Base-by-base conservation (phyloP, 1,140 invertebrate genomes). In the Hylaeus volcanicus region DNA sequence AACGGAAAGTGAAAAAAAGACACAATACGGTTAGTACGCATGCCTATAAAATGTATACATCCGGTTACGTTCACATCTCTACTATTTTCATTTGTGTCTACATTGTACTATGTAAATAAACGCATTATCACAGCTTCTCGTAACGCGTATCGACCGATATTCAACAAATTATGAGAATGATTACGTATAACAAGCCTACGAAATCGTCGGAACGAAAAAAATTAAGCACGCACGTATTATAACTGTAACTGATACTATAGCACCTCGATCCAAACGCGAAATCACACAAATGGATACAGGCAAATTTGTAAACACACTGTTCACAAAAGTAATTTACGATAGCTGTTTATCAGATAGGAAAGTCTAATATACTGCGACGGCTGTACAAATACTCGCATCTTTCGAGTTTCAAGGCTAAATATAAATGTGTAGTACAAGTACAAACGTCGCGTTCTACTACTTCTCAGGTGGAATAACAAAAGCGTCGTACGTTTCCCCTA, bases 21-120 rank as follows among this genome's bases (percentile, higher is more conserved):
- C 37, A 82, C 48, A 84, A 71, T 56, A 82, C 37, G 9, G 26
- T 63, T 48, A 66, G 69, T 82, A 73, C 80, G 81, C 81, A 82
- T 79, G 74, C 53, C 43, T 71, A 61, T 5, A 2, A 79, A 78
- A 84, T 75, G 51, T 82, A 84, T 61, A 84, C 83, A 84, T 84
- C 83, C 83, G 83, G 70, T 82, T 82, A 64, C 55, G 39, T 69
- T 75, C 78, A 39, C 64, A 68, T 65, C 14, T 61, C 12, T 69
- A 60, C 5, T 63, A 55, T 43, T 12, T 37, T 45, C 12, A 48
- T 43, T 63, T 63, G 1, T 9, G 64, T 14, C 26, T 41, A 65
- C 14, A 66, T 43, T 45, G 37, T 4, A 14, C 43, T 9, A 68
- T n/a, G 3, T 15, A 45, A 12, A 15, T 75, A 45, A 45, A 15